Percentiles rank a stretch among this genome's conserved stretches.
These are phyloP conservation scores for Poeciliopsis presidionis DNA, from an alignment of 2,797 vertebrate species.

Conservation along the genomic window DNA sequence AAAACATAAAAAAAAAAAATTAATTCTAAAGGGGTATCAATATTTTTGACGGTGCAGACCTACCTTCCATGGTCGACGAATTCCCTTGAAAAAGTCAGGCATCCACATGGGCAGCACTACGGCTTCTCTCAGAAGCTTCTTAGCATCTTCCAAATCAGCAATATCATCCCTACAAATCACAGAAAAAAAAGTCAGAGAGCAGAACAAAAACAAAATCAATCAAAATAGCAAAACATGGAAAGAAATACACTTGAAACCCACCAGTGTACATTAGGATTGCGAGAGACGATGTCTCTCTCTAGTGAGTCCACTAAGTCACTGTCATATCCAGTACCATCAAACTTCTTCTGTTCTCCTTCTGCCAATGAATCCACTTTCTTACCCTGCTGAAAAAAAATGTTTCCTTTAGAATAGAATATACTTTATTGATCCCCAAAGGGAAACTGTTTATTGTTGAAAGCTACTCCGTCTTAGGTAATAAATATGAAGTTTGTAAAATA, in stretches of 20 bases:
- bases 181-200: slow-evolving; percentile 32
- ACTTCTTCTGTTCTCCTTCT: slow-evolving; percentile 89
- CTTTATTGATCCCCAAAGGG: too few relatives aligned
- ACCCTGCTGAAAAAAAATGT: slow-evolving; percentile 72
- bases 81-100: slow-evolving; percentile 99
- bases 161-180: slow-evolving; percentile 90
- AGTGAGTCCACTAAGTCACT: slow-evolving; percentile 91
- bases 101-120: slow-evolving; percentile 99
- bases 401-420: too few relatives aligned
- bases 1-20: not conserved
- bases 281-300: slow-evolving; percentile 96
- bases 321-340: slow-evolving; percentile 91
- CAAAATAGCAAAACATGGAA: not conserved
- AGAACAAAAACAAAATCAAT: not conserved
- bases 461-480: too few relatives aligned
- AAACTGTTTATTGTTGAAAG: too few relatives aligned
- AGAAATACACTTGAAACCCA: slow-evolving; percentile 58
- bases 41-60: not conserved
- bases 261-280: slow-evolving; percentile 95
- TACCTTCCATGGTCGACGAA: slow-evolving; percentile 98
- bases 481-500: too few relatives aligned
- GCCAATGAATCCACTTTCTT: slow-evolving; percentile 87
- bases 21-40: not conserved
- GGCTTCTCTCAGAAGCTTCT: slow-evolving; percentile 96
- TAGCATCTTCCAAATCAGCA: slow-evolving; percentile 96